phyloP scores from a whole-genome alignment of 2,113 vertebrate genomes.

The Callorhinus ursinus region DNA sequence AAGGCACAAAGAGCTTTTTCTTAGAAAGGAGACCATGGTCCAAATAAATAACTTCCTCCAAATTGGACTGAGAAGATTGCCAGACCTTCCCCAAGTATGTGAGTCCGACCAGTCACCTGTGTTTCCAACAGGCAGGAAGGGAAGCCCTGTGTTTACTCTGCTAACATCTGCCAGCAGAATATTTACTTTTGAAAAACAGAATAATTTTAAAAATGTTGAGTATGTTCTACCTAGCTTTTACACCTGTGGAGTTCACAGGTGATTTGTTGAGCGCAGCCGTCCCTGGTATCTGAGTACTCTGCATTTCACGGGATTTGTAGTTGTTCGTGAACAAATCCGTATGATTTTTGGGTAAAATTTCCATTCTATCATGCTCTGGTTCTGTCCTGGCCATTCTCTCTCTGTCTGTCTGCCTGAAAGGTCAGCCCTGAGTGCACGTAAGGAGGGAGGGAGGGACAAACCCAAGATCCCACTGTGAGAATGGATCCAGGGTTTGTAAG shows the following conservation, averaged over 20 bases:
- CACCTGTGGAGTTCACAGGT: background rate
- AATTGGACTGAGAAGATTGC: constrained; percentile 36
- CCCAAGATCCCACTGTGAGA: background rate
- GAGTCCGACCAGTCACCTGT: constrained; percentile 37
- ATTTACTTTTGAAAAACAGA: constrained; percentile 38
- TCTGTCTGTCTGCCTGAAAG: background rate
- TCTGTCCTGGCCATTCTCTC: background rate
- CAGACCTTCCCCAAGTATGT: background rate
- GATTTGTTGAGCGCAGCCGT: background rate
- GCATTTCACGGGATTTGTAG: background rate
- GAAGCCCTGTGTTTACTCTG: constrained; percentile 3
- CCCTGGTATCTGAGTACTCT: background rate
- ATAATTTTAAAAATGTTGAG: background rate
- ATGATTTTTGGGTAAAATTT: background rate
- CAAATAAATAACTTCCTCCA: constrained; percentile 5
- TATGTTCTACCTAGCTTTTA: constrained; percentile 19
- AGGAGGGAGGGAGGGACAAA: background rate
- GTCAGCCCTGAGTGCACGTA: background rate
- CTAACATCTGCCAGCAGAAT: constrained; percentile 15
- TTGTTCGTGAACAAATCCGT: background rate
- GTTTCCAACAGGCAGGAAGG: constrained; percentile 32
- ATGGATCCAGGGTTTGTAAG: background rate
- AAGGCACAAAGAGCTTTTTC: constrained; percentile 38
- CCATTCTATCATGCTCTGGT: background rate
- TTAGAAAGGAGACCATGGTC: constrained; percentile 56